Evolutionary conservation across 2,888 invertebrate genomes (phyloP), one percentile per base, ranked within the genome.

Genomic region (Heliconius erato): DNA sequence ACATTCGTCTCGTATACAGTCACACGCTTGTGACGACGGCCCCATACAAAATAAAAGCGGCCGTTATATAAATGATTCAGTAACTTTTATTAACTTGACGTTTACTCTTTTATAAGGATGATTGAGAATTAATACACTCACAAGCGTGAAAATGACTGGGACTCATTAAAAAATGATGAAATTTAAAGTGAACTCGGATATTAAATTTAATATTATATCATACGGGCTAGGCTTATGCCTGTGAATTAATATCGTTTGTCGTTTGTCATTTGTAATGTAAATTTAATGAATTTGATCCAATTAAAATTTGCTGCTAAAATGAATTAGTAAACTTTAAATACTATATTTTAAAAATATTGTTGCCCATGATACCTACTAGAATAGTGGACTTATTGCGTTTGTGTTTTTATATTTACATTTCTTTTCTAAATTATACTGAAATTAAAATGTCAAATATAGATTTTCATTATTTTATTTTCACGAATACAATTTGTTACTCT

Each of bases 91-190:
- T 16, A 74, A 28, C 68, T 69, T 28, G 59, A 26, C 54, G 32
- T 71, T 79, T 49, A 40, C 40, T 40, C 40, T 40, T 40, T 40
- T 40, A 40, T 40, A 40, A 1, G 40, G 40, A 40, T 74, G 35
- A 81, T 71, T 81, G 79, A 79, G 74, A 83, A 81, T 83, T 81
- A 83, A 83, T 83, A 79, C 49, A 83, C 81, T 81, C 9, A 40
- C 40, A 40, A 1, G 40, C 40, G 40, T 40, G 40, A 40, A 59
- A 79, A 80, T 77, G 76, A 80, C 65, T 71, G 71, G 44, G 63
- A 28, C 80, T 74, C 79, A 79, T 79, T 79, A 81, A 83, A 76
- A 74, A 23, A 74, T 63, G 65, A 74, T 79, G 67, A 81, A 81
- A 83, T 83, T 79, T 81, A 74, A 74, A 81, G 80, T 35, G 74